Base-by-base conservation (phyloP, 2,113 vertebrate genomes). In the Rhinolophus ferrumequinum region DNA sequence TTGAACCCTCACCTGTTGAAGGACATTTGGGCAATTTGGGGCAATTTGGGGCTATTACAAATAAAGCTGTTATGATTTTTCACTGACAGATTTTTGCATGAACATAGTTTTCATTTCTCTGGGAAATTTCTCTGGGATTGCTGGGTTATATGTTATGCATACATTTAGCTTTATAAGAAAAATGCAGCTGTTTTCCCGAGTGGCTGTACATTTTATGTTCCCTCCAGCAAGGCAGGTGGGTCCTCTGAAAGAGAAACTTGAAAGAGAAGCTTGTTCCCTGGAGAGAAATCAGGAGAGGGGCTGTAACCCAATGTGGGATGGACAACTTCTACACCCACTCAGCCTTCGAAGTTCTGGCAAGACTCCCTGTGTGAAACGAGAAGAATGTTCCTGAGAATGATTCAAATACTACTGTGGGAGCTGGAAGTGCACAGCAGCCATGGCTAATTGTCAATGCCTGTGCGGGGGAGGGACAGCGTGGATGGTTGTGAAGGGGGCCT, bases 401-500 rank as follows among this genome's bases (percentile, higher is more conserved):
- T 28, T 28, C 16, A 5, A 19, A 33, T 21, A 35, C 22, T 8
- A 44, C 41, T 44, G 41, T 44, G 13, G 44, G 33, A 64, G 62
- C 83, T 0, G 2, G 2, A 28, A 76, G 1, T 26, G 41, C 22
- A 6, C 3, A 3, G 15, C 52, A 30, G 73, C 38, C 11, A 8
- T 1, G 5, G 58, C 8, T 70, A 21, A 72, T 6, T 50, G 9
- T 38, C 67, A 9, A 1, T 1, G 3, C 21, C 15, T n/a, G 2
- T 1, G 6, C 3, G 72, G 60, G 19, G 22, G 47, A 11, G 21
- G 28, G 30, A 26, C 9, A 6, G 10, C 26, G 14, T 47, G 56
- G 14, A 9, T 2, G 38, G 14, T 19, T 2, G 0, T 2, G 35
- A 33, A 13, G 72, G 6, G 47, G 44, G 6, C 9, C 18, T n/a